Conservation (phyloP, 2,888 invertebrate genomes). For the Drosophila yooni region DNA sequence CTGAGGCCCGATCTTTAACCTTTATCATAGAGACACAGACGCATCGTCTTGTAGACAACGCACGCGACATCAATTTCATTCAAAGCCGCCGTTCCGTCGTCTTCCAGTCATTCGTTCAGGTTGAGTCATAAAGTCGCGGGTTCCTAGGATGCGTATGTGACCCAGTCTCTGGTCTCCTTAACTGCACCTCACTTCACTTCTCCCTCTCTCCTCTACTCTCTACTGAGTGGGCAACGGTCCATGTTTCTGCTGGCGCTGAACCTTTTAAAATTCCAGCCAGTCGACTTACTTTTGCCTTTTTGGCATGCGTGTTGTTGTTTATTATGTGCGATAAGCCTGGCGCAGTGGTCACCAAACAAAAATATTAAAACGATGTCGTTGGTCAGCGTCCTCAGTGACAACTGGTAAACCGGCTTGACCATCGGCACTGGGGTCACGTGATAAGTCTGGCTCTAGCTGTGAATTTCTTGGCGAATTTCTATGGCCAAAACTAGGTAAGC, state of each 20-base stretch:
- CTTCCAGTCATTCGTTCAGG: slow-evolving; percentile 11
- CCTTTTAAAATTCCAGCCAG: slow-evolving; percentile 83
- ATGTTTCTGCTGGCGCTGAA: slow-evolving; percentile 71
- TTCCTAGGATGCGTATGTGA: slow-evolving; percentile 72
- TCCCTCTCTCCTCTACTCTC: slow-evolving; percentile 2
- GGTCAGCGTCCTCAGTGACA: slow-evolving; percentile 37
- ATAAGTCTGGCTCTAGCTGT: slow-evolving; percentile 27
- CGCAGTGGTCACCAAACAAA: slow-evolving; percentile 55
- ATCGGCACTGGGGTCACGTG: slow-evolving; percentile 57
- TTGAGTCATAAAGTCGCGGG: slow-evolving; percentile 77
- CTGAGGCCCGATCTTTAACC: slow-evolving; percentile 52
- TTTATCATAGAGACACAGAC: slow-evolving; percentile 66
- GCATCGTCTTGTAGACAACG: slow-evolving; percentile 64
- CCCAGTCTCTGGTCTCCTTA: slow-evolving; percentile 62
- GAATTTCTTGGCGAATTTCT: slow-evolving; percentile 23
- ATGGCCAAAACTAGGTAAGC: slow-evolving; percentile 5
- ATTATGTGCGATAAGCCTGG: slow-evolving; percentile 73
- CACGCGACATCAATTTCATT: slow-evolving; percentile 79
- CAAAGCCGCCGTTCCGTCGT: slow-evolving; percentile 36
- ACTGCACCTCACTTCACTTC: slow-evolving; percentile 15
- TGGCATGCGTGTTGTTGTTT: slow-evolving; percentile 75
- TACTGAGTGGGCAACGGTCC: slow-evolving; percentile 39
- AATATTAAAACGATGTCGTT: slow-evolving; percentile 66
- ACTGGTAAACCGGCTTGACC: slow-evolving; percentile 67
- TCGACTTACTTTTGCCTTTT: slow-evolving; percentile 57